Percentiles rank a stretch among this genome's conserved stretches.
These are phyloP conservation scores for Epicampocera succincta DNA, from an alignment of 2,888 invertebrate species.

Conservation along the genomic window DNA sequence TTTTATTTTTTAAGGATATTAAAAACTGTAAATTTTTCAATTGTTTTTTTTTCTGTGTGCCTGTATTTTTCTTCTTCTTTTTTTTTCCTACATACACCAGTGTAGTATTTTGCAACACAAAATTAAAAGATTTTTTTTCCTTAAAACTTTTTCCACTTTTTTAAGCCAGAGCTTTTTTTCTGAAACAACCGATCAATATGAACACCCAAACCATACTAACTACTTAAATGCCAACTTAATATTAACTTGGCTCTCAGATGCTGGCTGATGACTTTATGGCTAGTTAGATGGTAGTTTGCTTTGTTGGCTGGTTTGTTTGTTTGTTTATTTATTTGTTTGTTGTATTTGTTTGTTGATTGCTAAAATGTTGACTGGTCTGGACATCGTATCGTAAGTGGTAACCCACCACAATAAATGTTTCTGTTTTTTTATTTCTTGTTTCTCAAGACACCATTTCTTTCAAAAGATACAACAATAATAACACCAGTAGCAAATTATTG, in stretches of 20 bases:
- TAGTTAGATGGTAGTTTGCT: constrained; percentile 50
- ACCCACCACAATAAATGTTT: constrained; percentile 36
- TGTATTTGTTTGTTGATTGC: constrained; percentile 54
- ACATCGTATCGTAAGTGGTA: constrained; percentile 52
- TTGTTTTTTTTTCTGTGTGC: neutral
- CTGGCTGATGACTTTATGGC: constrained; percentile 59
- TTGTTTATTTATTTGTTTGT: constrained; percentile 9
- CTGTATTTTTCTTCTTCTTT: constrained; percentile 1
- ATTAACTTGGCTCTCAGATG: constrained; percentile 72
- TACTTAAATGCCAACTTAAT: constrained; percentile 68
- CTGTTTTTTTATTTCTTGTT: constrained; percentile 44
- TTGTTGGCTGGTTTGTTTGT: constrained; percentile 45
- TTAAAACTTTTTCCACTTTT: constrained; percentile 20
- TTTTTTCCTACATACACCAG: constrained; percentile 56
- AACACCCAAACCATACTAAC: constrained; percentile 79
- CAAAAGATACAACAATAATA: constrained; percentile 36
- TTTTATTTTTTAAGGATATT: constrained; percentile 29
- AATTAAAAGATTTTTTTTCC: constrained; percentile 41
- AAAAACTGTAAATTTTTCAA: constrained; percentile 7
- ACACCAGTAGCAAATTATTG: constrained; percentile 30
- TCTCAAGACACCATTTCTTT: constrained; percentile 61
- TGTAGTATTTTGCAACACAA: constrained; percentile 50
- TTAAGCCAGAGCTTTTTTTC: constrained; percentile 53
- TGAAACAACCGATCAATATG: constrained; percentile 76
- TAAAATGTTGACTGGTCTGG: constrained; percentile 60